phyloP scores from a whole-genome alignment of 2,113 vertebrate species.

The Monopterus albus region DNA sequence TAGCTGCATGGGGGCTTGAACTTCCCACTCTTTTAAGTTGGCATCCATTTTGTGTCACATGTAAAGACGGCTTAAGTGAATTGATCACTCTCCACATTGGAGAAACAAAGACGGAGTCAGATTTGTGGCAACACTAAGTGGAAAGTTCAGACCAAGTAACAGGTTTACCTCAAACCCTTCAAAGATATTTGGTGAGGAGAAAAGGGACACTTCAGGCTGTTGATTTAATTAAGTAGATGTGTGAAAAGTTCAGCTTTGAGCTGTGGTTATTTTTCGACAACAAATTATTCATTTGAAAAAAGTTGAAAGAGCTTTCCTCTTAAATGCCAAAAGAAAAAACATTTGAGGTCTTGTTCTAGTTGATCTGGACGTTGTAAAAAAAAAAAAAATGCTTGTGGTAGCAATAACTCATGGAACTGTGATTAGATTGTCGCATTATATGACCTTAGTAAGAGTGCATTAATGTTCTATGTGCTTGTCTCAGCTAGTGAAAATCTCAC shows the following conservation, averaged over 20 bases:
- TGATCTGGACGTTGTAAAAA: slow-evolving; percentile 63
- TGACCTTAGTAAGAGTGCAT: slow-evolving; percentile 74
- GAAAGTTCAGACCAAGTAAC: slow-evolving; percentile 72
- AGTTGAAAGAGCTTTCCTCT: slow-evolving; percentile 58
- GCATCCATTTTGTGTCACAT: slow-evolving; percentile 70
- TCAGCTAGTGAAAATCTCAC: slow-evolving; percentile 53
- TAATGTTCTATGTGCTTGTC: slow-evolving; percentile 62
- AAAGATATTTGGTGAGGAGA: slow-evolving; percentile 58
- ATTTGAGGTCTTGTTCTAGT: slow-evolving; percentile 66
- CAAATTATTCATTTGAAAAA: slow-evolving; percentile 31
- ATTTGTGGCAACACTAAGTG: slow-evolving; percentile 75
- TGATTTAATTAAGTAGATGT: slow-evolving; percentile 46
- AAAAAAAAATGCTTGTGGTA: slow-evolving; percentile 69
- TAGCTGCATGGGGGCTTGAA: slow-evolving; percentile 44
- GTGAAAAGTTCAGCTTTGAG: slow-evolving; percentile 43
- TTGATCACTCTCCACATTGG: slow-evolving; percentile 83
- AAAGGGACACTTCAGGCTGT: slow-evolving; percentile 71
- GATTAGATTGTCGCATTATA: slow-evolving; percentile 69
- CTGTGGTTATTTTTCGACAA: slow-evolving; percentile 42
- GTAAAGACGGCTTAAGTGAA: slow-evolving; percentile 68
- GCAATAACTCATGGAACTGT: slow-evolving; percentile 79
- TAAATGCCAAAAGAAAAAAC: slow-evolving; percentile 61
- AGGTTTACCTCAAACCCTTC: slow-evolving; percentile 76
- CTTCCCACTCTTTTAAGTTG: slow-evolving; percentile 43
- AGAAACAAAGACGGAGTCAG: slow-evolving; percentile 73